Conservation (phyloP, 2,888 invertebrate genomes). For the Celastrina argiolus region DNA sequence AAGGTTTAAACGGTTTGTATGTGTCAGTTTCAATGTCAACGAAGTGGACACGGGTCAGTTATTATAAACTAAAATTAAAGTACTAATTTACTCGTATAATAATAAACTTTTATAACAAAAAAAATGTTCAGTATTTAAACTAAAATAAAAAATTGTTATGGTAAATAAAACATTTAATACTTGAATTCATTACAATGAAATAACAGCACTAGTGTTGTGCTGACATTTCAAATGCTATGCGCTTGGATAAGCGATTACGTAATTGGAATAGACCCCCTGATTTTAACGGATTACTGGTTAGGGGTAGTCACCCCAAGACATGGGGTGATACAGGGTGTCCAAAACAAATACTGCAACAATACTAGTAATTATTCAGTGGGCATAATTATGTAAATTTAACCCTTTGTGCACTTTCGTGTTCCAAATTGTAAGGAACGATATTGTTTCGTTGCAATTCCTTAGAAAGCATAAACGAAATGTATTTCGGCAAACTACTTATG, state of each 20-base stretch:
- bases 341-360: neutral
- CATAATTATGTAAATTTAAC: neutral
- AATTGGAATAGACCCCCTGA: slow-evolving; percentile 57
- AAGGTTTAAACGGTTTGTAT: too few species aligned
- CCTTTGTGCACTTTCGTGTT: neutral
- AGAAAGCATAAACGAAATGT: too few species aligned
- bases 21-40: too few species aligned
- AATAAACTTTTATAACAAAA: too few species aligned
- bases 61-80: too few species aligned
- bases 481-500: too few species aligned
- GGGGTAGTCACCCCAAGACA: slow-evolving; percentile 43
- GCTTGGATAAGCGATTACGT: slow-evolving; percentile 56
- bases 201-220: slow-evolving; percentile 34
- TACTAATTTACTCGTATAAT: too few species aligned
- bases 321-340: slow-evolving; percentile 13
- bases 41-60: too few species aligned
- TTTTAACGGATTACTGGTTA: slow-evolving; percentile 66
- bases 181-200: neutral
- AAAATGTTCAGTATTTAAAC: too few species aligned
- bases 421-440: neutral
- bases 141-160: too few species aligned
- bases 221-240: slow-evolving; percentile 45
- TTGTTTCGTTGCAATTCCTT: too few species aligned
- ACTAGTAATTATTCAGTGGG: neutral
- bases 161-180: too few species aligned